These are phyloP conservation scores for Mastacembelus armatus DNA, from an alignment of 2,797 vertebrate genomes.

Conservation along the genomic window DNA sequence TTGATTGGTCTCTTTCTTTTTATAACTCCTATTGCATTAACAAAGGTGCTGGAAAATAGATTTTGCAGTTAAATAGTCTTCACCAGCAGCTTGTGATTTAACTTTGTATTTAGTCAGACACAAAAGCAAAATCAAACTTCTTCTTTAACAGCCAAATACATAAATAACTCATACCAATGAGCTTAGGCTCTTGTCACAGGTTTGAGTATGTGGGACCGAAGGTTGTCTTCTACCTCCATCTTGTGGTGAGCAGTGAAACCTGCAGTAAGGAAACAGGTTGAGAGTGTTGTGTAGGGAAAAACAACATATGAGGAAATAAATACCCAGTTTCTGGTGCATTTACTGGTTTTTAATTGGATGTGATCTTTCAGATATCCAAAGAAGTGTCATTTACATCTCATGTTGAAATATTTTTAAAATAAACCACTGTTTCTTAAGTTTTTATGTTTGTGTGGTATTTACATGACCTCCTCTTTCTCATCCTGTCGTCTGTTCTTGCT, in stretches of 20 bases:
- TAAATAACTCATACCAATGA: too few relatives aligned
- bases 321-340: background rate
- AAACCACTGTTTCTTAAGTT: background rate
- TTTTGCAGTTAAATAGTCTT: too few relatives aligned
- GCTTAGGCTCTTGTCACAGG: too few relatives aligned
- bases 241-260: slow-evolving; percentile 33
- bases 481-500: slow-evolving; percentile 45
- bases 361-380: background rate
- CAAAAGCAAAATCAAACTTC: background rate
- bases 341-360: too few relatives aligned
- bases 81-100: too few relatives aligned
- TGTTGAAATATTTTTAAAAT: slow-evolving; percentile 14
- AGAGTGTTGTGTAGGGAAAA: background rate
- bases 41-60: too few relatives aligned
- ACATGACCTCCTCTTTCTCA: slow-evolving; percentile 39
- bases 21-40: too few relatives aligned
- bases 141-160: background rate
- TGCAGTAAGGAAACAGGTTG: background rate
- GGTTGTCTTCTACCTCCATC: slow-evolving; percentile 39
- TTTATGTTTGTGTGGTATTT: slow-evolving; percentile 18
- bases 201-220: too few relatives aligned
- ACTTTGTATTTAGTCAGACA: too few relatives aligned
- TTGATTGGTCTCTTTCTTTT: too few relatives aligned
- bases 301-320: background rate
- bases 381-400: background rate